Conservation (phyloP, 1,140 invertebrate genomes). For the Ptiloglossa arizonensis region DNA sequence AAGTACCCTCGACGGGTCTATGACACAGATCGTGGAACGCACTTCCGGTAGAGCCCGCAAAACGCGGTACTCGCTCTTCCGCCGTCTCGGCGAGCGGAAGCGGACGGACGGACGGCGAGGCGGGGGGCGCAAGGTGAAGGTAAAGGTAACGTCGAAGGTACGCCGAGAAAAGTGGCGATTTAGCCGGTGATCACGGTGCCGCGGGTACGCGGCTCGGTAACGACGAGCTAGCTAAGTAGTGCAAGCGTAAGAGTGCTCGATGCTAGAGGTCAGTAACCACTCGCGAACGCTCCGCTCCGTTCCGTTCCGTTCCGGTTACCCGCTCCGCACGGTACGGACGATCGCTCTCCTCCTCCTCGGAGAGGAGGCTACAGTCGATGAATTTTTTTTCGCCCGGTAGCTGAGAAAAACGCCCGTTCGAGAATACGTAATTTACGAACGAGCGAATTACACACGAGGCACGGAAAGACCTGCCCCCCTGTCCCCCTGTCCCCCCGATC, state of each 20-base stretch:
- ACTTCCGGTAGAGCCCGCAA: constrained; percentile 20
- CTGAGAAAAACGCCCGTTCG: neutral
- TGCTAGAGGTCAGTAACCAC: constrained; percentile 81
- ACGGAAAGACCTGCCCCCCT: too few relatives aligned
- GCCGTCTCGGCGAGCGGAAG: constrained; percentile 31
- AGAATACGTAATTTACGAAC: too few relatives aligned
- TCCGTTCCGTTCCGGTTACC: constrained; percentile 81
- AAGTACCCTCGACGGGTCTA: neutral
- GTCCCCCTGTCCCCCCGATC: too few relatives aligned
- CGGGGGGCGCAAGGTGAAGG: constrained; percentile 73
- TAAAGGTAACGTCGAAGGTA: constrained; percentile 67
- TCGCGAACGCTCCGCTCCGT: constrained; percentile 62
- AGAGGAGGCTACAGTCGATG: neutral
- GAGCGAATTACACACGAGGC: too few relatives aligned
- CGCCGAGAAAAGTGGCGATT: constrained; percentile 62
- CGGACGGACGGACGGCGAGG: neutral
- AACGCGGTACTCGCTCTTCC: constrained; percentile 21
- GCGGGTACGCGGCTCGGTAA: constrained; percentile 52
- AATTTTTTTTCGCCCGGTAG: neutral
- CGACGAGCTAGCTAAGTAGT: constrained; percentile 80
- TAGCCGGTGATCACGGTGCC: constrained; percentile 44
- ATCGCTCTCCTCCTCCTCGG: constrained; percentile 55
- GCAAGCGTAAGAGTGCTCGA: constrained; percentile 81
- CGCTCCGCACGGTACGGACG: constrained; percentile 59
- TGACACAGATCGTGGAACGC: constrained; percentile 32